Evolutionary conservation across 2,888 invertebrate genomes (phyloP).

Genomic region (Drosophila anceps): DNA sequence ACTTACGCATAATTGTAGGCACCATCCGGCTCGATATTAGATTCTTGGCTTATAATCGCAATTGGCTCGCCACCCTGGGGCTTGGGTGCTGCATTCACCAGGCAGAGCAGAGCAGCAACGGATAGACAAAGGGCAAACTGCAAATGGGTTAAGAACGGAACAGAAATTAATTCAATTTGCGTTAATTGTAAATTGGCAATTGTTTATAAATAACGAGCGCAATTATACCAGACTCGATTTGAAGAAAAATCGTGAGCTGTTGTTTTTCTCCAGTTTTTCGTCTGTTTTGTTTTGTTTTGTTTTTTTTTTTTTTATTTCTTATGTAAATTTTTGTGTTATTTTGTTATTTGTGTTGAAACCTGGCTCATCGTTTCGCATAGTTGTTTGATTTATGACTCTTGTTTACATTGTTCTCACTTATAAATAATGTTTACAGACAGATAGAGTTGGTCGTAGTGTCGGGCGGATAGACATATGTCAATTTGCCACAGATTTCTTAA

Average conservation of each 20-base stretch:
- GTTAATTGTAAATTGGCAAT: constrained; percentile 51
- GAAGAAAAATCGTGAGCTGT: constrained; percentile 45
- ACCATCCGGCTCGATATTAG: constrained; percentile 90
- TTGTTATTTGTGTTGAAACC: constrained; percentile 47
- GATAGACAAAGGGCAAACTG: constrained; percentile 81
- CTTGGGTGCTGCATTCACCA: constrained; percentile 87
- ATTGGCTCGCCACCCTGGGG: constrained; percentile 87
- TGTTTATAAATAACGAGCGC: constrained; percentile 52
- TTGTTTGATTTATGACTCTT: constrained; percentile 61
- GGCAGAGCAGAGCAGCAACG: constrained; percentile 78
- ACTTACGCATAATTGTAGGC: constrained; percentile 90
- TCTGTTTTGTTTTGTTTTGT: constrained; percentile 15
- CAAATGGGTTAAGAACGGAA: constrained; percentile 60
- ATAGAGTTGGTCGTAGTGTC: constrained; percentile 3
- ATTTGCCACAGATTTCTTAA: constrained; percentile 69
- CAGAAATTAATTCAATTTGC: constrained; percentile 52
- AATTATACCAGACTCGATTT: constrained; percentile 34
- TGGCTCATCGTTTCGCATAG: constrained; percentile 48
- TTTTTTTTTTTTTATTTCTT: constrained; percentile 6
- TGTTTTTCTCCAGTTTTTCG: constrained; percentile 21
- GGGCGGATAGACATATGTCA: constrained; percentile 38
- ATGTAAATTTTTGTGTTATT: constrained; percentile 37
- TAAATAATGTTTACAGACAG: constrained; percentile 34
- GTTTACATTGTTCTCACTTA: constrained; percentile 54
- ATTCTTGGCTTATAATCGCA: constrained; percentile 90